Conservation (phyloP, 2,888 invertebrate genomes). For the Theretra japonica region DNA sequence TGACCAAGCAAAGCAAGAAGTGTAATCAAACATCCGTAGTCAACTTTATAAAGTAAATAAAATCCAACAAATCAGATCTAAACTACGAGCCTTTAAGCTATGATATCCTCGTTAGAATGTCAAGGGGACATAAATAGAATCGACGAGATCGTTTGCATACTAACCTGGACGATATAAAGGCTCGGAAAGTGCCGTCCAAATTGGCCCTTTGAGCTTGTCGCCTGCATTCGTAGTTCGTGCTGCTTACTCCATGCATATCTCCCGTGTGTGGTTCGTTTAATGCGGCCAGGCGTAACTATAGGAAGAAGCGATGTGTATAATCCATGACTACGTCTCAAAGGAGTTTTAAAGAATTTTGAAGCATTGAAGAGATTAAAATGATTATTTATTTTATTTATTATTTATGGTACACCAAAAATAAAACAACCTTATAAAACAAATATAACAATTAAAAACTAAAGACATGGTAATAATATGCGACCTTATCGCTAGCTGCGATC, state of each 20-base stretch:
- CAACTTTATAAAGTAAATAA: not conserved
- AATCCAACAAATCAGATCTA: not conserved
- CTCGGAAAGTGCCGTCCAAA: constrained; percentile 94
- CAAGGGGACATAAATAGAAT: not conserved
- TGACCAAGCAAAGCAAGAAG: too few relatives aligned
- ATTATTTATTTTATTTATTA: too few relatives aligned
- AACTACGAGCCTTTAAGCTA: not conserved
- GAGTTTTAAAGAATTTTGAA: too few relatives aligned
- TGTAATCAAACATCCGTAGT: too few relatives aligned
- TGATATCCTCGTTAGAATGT: constrained; percentile 8
- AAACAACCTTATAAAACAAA: too few relatives aligned
- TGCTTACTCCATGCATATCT: constrained; percentile 95
- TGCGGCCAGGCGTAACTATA: constrained; percentile 95
- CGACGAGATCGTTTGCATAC: constrained; percentile 28
- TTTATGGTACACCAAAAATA: too few relatives aligned
- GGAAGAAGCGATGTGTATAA: constrained; percentile 30
- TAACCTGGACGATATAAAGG: constrained; percentile 93
- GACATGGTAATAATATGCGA: too few relatives aligned
- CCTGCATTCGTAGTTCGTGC: constrained; percentile 97
- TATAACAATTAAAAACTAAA: too few relatives aligned
- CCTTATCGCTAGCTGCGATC: too few relatives aligned
- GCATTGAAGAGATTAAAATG: too few relatives aligned
- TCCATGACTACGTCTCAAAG: constrained; percentile 31
- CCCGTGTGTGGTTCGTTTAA: constrained; percentile 96
- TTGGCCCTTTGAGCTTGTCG: constrained; percentile 95